These are phyloP conservation scores for Hirudinaria manillensis DNA, from an alignment of 2,888 invertebrate species.

Conservation along the genomic window DNA sequence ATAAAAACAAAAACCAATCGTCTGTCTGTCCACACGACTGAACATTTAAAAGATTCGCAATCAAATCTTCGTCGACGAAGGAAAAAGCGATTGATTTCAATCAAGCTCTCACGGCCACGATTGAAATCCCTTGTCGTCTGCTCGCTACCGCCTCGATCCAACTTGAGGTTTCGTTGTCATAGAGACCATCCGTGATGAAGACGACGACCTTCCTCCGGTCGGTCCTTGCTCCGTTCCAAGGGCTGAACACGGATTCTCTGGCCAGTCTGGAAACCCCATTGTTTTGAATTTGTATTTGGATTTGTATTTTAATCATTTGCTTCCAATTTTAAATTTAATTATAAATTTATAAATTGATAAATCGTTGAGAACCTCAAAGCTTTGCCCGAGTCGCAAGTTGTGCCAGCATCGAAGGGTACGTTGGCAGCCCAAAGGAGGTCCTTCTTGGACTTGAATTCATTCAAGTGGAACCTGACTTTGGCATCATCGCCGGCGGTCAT, in stretches of 20 bases:
- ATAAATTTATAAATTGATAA: too few species aligned
- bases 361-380: slow-evolving; percentile 31
- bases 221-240: slow-evolving; percentile 30
- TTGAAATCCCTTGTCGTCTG: slow-evolving; percentile 27
- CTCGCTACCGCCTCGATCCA: slow-evolving; percentile 30
- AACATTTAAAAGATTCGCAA: too few species aligned
- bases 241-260: slow-evolving; percentile 34
- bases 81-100: too few species aligned
- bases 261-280: slow-evolving; percentile 15
- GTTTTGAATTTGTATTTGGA: not conserved
- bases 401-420: slow-evolving; percentile 30
- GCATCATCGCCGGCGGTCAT: slow-evolving; percentile 28
- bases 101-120: slow-evolving; percentile 30
- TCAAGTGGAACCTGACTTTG: slow-evolving; percentile 17
- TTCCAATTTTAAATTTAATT: too few species aligned
- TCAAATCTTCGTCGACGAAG: too few species aligned
- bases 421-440: slow-evolving; percentile 33
- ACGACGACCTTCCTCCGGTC: slow-evolving; percentile 30
- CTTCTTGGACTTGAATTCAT: slow-evolving; percentile 1
- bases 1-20: too few species aligned
- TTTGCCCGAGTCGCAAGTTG: slow-evolving; percentile 29
- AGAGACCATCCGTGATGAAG: slow-evolving; percentile 36
- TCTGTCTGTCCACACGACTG: too few species aligned
- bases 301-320: not conserved
- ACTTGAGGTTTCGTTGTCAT: slow-evolving; percentile 28